Evolutionary conservation across 2,113 vertebrate species (phyloP), one percentile per base, ranked within the genome.

Genomic region (Panurus biarmicus): DNA sequence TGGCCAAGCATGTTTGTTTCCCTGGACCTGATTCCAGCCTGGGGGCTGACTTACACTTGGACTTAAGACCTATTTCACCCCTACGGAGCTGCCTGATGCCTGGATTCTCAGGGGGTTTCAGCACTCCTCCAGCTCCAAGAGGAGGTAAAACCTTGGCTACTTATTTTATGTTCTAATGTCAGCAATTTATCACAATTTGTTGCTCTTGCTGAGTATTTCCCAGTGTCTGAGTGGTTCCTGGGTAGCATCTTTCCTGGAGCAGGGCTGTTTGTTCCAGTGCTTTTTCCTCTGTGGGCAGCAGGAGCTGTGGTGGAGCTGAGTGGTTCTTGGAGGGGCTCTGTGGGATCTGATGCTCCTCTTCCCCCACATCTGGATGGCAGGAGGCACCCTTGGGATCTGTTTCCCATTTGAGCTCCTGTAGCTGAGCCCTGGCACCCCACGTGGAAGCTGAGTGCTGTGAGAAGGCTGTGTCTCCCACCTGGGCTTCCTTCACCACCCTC

Each of bases 181-280:
- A 53, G 4, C 5, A 33, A 9, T 7, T 77, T 4, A 4, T 13
- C 62, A 16, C 11, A 7, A 3, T 51, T 42, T 35, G 4, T 14
- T 48, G 13, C 7, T 69, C 16, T 36, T 70, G 42, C 7, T 44
- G 56, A 45, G 10, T 21, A 5, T 36, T 13, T 69, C 6, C 26
- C 0, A 6, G 38, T 1, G 5, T 2, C 5, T 3, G 11, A 9
- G 22, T 26, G 14, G 29, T 3, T 78, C 35, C 42, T 62, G 18
- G 14, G 20, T 14, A 10, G 2, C 1, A 8, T 5, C 10, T 57
- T 74, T 21, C 31, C 40, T 38, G 5, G 7, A n/a, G 22, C 20
- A 28, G 11, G 2, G 10, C 40, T 25, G 4, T 28, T 76, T 26
- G 33, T 40, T 11, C 35, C n/a, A 11, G 4, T 7, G 31, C 20